Evolutionary conservation across 2,888 invertebrate species (phyloP), one percentile per base, ranked within the genome.

Genomic region (Brachynemurus nebulosus): DNA sequence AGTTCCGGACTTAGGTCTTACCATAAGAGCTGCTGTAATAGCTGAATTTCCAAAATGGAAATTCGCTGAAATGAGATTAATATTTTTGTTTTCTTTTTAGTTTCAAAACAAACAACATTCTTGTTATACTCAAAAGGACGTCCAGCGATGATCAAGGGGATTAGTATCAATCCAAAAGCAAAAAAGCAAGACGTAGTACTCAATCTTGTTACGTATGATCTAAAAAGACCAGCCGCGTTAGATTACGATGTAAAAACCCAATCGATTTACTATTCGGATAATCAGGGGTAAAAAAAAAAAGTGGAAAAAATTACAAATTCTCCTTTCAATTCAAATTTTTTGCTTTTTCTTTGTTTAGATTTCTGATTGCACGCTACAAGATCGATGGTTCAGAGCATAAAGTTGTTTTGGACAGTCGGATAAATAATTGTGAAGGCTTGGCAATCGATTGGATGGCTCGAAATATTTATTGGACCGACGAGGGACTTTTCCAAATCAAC

Each of bases 391-490:
- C 65, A 14, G 65, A 62, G 2, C 69, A 72, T 36, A 71, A 75
- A 59, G 65, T 70, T 33, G 70, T 81, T 54, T 59, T 78, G 12
- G 67, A 68, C 2, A 68, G 71, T 33, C 72, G 72, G 44, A 67
- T 78, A 2, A 72, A 72, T 52, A 72, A 74, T 59, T 78, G 78
- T 55, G 80, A 83, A 55, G 83, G 84, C 4, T 61, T 91, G 50
- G 86, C 88, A 27, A 74, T 86, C 45, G 91, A 92, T 65, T 88
- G 86, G 85, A 72, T 86, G 58, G 80, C 80, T 46, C 63, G 71
- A 46, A 86, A 89, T 66, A 61, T 92, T 45, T 92, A 85, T 67
- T 90, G 88, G 85, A 82, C 84, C 42, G 85, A 84, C 63, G 77
- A 77, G 60, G 76, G 76, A 44, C 66, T 76, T 51, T 76, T 78